Evolutionary conservation across 2,113 vertebrate species (phyloP).

Genomic region (Colossoma macropomum): DNA sequence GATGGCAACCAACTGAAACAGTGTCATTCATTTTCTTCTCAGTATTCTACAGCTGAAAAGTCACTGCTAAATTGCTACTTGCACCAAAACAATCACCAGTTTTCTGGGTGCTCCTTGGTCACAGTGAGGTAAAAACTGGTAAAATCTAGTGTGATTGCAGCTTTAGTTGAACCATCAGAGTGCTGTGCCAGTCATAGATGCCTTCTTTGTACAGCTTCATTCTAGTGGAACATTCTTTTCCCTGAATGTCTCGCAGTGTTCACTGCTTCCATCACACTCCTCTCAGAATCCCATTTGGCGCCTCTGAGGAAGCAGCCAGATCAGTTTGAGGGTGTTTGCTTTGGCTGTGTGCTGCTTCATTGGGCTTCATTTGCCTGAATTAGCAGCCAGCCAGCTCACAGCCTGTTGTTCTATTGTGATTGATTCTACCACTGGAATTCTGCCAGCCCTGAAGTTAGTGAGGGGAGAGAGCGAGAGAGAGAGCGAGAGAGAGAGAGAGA

Average conservation of each 20-base stretch:
- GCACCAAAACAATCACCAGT: too few species aligned
- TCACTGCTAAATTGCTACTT: too few species aligned
- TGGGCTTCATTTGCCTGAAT: not conserved
- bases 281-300: not conserved
- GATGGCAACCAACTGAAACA: too few species aligned
- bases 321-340: conserved; percentile 5
- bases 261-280: not conserved
- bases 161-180: not conserved
- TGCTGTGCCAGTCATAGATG: not conserved
- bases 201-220: not conserved
- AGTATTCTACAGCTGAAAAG: too few species aligned
- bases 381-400: not conserved
- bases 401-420: conserved; percentile 13
- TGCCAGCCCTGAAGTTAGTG: not conserved
- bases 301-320: conserved; percentile 1
- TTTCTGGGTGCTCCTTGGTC: too few species aligned
- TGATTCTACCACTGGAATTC: not conserved
- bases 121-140: too few species aligned
- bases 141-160: too few species aligned
- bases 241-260: not conserved
- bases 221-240: not conserved
- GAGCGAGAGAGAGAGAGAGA: not conserved
- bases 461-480: not conserved
- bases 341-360: not conserved
- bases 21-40: too few species aligned